Conservation (phyloP, 2,797 vertebrate species). For the Rachycentron canadum region DNA sequence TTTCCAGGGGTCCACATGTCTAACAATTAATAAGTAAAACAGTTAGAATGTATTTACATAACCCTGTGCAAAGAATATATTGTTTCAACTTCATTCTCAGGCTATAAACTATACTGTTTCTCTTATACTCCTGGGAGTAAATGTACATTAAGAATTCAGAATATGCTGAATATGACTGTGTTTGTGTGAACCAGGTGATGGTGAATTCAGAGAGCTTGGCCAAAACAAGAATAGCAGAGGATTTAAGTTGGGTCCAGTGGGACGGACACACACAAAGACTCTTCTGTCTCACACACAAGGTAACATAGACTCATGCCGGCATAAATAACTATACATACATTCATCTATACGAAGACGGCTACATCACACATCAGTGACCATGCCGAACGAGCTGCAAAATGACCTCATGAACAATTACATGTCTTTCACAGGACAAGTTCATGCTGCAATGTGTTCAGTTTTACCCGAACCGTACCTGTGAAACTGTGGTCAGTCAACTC, state of each 20-base stretch:
- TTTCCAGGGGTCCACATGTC: conserved; percentile 10
- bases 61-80: conserved; percentile 26
- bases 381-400: neutral
- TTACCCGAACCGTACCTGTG: conserved; percentile 86
- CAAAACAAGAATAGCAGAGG: conserved; percentile 89
- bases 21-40: conserved; percentile 46
- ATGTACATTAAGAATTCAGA: conserved; percentile 46
- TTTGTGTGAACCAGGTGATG: conserved; percentile 87
- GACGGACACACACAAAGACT: conserved; percentile 92
- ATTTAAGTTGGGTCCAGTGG: conserved; percentile 95
- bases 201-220: conserved; percentile 86
- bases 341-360: neutral
- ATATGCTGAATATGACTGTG: conserved; percentile 47
- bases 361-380: neutral
- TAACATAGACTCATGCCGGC: conserved; percentile 58
- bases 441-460: conserved; percentile 93
- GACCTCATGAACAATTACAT: neutral
- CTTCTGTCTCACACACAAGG: conserved; percentile 90
- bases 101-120: conserved; percentile 16
- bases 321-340: neutral
- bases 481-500: conserved; percentile 86
- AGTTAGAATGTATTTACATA: conserved; percentile 33
- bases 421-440: conserved; percentile 81
- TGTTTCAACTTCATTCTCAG: conserved; percentile 21
- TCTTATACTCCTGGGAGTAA: conserved; percentile 16